phyloP scores from a whole-genome alignment of 2,113 vertebrate genomes.

The Abramis brama region DNA sequence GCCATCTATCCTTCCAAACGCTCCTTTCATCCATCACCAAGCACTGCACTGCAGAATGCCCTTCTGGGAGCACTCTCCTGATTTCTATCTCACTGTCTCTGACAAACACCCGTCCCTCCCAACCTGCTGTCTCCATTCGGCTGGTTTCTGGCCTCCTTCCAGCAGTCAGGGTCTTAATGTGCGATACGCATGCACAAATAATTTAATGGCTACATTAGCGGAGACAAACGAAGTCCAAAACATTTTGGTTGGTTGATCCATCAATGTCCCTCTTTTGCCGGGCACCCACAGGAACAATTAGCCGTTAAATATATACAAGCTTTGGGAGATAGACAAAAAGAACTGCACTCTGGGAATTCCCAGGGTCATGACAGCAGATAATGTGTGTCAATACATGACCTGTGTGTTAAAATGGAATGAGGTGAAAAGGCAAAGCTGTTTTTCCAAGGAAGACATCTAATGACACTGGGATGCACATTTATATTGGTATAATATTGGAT shows the following conservation, averaged over 20 bases:
- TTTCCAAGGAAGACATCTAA: slow-evolving; percentile 18
- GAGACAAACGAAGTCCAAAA: slow-evolving; percentile 57
- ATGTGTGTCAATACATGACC: slow-evolving; percentile 43
- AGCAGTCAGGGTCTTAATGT: slow-evolving; percentile 48
- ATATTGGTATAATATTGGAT: too few species aligned
- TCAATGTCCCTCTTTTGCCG: slow-evolving; percentile 43
- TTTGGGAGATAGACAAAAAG: slow-evolving; percentile 23
- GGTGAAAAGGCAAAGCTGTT: slow-evolving; percentile 2
- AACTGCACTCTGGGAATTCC: slow-evolving; percentile 36
- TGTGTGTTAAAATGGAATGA: slow-evolving; percentile 39
- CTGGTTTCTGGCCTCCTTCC: slow-evolving; percentile 45
- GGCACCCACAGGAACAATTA: slow-evolving; percentile 52
- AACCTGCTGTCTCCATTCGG: not conserved
- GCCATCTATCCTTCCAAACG: slow-evolving; percentile 24
- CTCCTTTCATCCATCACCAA: slow-evolving; percentile 13
- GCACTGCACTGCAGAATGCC: slow-evolving; percentile 26
- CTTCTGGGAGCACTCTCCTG: slow-evolving; percentile 30
- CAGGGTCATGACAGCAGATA: slow-evolving; percentile 37
- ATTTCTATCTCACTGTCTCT: slow-evolving; percentile 20
- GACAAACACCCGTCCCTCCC: slow-evolving; percentile 23
- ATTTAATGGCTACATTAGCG: slow-evolving; percentile 58
- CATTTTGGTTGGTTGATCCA: slow-evolving; percentile 59
- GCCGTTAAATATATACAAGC: slow-evolving; percentile 55
- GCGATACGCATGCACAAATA: slow-evolving; percentile 47
- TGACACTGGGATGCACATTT: too few species aligned